A percentile compares a stretch with the other conserved stretches of the same genome.
Evolutionary conservation across 2,113 vertebrate species (phyloP).

Genomic region (Spermophilus dauricus): DNA sequence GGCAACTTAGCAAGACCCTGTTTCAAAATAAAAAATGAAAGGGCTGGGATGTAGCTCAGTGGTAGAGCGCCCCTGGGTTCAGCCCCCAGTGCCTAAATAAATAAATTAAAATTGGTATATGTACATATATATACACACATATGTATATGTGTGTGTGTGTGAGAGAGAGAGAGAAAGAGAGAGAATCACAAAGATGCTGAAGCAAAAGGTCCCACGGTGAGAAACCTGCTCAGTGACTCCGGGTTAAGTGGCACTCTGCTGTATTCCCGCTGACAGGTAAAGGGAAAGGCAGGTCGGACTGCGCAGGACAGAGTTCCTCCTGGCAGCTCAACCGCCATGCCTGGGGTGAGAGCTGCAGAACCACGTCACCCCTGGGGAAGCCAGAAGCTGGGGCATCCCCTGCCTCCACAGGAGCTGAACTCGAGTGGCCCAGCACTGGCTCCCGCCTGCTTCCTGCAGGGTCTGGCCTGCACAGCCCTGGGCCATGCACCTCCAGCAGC

Average conservation of each 20-base stretch:
- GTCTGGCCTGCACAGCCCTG: background rate
- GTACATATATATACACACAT: too few species aligned
- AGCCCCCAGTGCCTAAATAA: too few species aligned
- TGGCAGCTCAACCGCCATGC: fast-evolving
- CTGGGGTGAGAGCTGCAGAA: background rate
- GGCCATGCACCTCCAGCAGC: background rate
- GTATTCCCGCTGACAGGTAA: background rate
- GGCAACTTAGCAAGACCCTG: too few species aligned
- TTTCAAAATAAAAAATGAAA: too few species aligned
- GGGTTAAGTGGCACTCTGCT: background rate
- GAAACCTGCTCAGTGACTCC: background rate
- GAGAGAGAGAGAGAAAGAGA: too few species aligned
- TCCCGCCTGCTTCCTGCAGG: background rate
- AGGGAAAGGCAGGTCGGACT: background rate
- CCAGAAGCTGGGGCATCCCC: background rate
- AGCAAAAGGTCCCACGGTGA: background rate
- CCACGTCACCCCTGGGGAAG: too few species aligned
- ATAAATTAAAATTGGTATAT: too few species aligned
- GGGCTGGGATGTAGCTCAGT: too few species aligned
- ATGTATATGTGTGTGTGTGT: too few species aligned
- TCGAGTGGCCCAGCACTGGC: background rate
- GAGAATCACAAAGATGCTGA: background rate
- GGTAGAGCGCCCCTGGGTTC: too few species aligned
- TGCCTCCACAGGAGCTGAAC: background rate
- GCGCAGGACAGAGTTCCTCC: background rate